These are phyloP conservation scores for Lissocephala sabroskyi DNA, from an alignment of 2,888 invertebrate genomes.

Conservation along the genomic window DNA sequence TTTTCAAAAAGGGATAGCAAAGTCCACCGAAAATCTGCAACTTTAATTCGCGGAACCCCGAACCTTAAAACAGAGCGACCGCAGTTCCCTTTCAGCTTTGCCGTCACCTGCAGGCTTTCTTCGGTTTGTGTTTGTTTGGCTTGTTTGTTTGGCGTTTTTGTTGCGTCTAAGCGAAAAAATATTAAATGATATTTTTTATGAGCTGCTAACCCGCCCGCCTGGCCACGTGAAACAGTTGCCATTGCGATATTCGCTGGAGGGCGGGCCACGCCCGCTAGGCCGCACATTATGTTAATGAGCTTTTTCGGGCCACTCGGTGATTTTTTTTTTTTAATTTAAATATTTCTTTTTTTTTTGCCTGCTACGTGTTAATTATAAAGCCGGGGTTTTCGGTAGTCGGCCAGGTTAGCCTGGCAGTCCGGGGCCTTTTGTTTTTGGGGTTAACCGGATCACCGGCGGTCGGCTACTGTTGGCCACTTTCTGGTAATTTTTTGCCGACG, in stretches of 20 bases:
- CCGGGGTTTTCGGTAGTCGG: conserved; percentile 2
- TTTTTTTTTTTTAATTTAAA: conserved; percentile 10
- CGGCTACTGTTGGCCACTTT: neutral
- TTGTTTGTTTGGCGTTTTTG: too few species aligned
- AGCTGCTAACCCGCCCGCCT: neutral
- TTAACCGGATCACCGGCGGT: neutral
- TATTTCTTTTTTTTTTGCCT: conserved; percentile 10
- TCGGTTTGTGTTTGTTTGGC: too few species aligned
- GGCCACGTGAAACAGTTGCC: neutral
- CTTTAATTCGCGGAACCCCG: too few species aligned
- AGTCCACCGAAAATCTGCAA: too few species aligned
- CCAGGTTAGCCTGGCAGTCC: conserved; percentile 7
- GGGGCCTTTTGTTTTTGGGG: conserved; percentile 26
- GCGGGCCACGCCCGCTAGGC: conserved; percentile 11
- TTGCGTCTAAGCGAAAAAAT: conserved; percentile 11
- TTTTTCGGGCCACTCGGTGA: conserved; percentile 20
- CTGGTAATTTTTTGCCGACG: conserved; percentile 4
- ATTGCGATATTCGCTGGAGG: too few species aligned
- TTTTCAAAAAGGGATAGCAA: too few species aligned
- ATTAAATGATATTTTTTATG: conserved; percentile 4
- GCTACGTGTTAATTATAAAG: conserved; percentile 46
- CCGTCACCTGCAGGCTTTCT: too few species aligned
- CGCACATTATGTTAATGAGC: conserved; percentile 67
- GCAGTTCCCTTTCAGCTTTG: too few species aligned
- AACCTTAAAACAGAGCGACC: too few species aligned